Conservation (phyloP, 2,888 invertebrate species). For the Eubasilissa splendida region DNA sequence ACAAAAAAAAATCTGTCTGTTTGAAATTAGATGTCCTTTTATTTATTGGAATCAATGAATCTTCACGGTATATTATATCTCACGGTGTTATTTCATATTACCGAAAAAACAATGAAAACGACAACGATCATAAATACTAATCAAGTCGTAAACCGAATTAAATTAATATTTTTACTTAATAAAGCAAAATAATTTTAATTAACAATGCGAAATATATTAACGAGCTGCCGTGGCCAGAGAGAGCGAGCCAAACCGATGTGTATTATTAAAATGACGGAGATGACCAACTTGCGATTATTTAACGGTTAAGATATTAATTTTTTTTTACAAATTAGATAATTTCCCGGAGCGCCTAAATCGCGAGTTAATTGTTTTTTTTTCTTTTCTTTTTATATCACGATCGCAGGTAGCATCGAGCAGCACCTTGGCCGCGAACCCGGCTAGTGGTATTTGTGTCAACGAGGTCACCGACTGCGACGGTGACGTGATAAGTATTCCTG, state of each 20-base stretch:
- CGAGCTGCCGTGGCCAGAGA: too few relatives aligned
- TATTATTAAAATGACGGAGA: too few relatives aligned
- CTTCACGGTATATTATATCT: not conserved
- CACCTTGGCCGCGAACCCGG: constrained; percentile 8
- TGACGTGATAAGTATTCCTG: constrained; percentile 26
- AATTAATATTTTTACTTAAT: too few relatives aligned
- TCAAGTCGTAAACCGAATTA: too few relatives aligned
- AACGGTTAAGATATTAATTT: too few relatives aligned
- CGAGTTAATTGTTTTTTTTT: constrained; percentile 19
- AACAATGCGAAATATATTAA: too few relatives aligned
- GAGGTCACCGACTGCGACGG: constrained; percentile 38
- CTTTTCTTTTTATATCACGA: not conserved
- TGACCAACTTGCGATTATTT: too few relatives aligned
- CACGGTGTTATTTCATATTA: not conserved
- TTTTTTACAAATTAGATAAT: too few relatives aligned
- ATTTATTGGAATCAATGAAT: not conserved
- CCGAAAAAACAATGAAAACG: not conserved
- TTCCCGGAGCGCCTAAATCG: not conserved
- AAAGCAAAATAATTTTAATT: too few relatives aligned
- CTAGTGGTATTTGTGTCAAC: constrained; percentile 38
- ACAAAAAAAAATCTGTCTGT: too few relatives aligned
- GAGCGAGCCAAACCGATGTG: too few relatives aligned
- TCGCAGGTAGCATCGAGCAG: constrained; percentile 7
- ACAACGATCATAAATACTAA: not conserved
- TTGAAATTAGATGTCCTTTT: too few relatives aligned